Conservation (phyloP, 2,797 vertebrate genomes). For the Muscicapa striata region DNA sequence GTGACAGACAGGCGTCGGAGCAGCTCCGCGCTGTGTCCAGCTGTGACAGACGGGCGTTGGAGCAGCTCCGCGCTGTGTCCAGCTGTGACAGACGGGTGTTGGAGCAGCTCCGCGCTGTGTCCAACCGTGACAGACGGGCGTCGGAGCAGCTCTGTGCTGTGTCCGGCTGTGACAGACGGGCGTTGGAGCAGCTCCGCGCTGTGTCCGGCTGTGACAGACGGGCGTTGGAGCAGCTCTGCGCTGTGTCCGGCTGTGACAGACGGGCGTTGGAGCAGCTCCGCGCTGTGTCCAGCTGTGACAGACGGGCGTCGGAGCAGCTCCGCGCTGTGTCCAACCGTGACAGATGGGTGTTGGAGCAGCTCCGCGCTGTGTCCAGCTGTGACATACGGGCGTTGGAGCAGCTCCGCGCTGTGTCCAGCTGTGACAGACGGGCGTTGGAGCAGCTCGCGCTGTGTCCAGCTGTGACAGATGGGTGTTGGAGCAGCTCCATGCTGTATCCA, state of each 20-base stretch:
- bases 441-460: neutral
- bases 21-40: too few species aligned
- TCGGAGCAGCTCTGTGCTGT: accelerated
- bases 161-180: too few species aligned
- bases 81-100: accelerated
- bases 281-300: too few species aligned
- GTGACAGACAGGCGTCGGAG: too few species aligned
- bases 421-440: accelerated
- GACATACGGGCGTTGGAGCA: accelerated
- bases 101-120: accelerated
- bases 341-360: accelerated
- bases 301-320: too few species aligned
- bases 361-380: accelerated
- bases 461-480: accelerated
- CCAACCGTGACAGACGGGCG: accelerated
- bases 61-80: neutral
- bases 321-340: neutral
- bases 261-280: neutral
- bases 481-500: neutral
- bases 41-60: too few species aligned
- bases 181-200: accelerated
- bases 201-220: accelerated
- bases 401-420: neutral
- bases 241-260: neutral
- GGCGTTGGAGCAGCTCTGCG: accelerated